Base-by-base conservation (phyloP, 64 coral and sea anemone species). In the Stichodactyla helianthus region DNA sequence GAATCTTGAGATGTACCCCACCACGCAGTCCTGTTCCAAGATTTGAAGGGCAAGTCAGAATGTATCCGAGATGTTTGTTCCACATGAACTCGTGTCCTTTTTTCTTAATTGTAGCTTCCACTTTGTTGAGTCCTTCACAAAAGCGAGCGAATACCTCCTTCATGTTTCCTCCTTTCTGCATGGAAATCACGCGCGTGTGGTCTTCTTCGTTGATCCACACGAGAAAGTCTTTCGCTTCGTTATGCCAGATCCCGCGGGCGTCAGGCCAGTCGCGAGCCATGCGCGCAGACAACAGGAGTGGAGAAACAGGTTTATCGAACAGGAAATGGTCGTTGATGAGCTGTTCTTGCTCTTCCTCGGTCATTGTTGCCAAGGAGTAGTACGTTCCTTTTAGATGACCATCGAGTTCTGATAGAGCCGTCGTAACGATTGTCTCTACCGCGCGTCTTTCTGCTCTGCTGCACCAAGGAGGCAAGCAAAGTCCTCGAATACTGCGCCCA, bases 81-180 rank as follows among this genome's bases (percentile, higher is more conserved):
- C 94, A 96, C 94, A 96, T 96, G 65, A 90, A 96, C 20, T 90
- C 88, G 55, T 93, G 71, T 26, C 91, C 94, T 63, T 90, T 85
- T 10, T 85, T 90, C 84, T 90, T 96, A 82, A 96, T 96, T 10
- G 88, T 84, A 1, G 59, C 68, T 87, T 96, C 94, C 11, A 96
- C 82, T 80, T 88, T 83, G 67, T 93, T 26, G 20, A 96, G 83
- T 28, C 94, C 88, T 27, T 96, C 78, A 54, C 94, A 96, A 82
- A 96, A 96, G 23, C 94, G 91, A 10, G 84, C 82, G 59, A 96
- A 96, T 0, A 96, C 94, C 19, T 96, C 94, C 68, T 52, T 93
- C 94, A 96, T 96, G 83, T 96, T 96, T 2, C 94, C 94, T 5
- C 94, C 94, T 25, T 97, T 97, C 78, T 97, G 94, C 94, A 97